phyloP scores from a whole-genome alignment of 2,797 vertebrate species.

The Rhynchotus rufescens region DNA sequence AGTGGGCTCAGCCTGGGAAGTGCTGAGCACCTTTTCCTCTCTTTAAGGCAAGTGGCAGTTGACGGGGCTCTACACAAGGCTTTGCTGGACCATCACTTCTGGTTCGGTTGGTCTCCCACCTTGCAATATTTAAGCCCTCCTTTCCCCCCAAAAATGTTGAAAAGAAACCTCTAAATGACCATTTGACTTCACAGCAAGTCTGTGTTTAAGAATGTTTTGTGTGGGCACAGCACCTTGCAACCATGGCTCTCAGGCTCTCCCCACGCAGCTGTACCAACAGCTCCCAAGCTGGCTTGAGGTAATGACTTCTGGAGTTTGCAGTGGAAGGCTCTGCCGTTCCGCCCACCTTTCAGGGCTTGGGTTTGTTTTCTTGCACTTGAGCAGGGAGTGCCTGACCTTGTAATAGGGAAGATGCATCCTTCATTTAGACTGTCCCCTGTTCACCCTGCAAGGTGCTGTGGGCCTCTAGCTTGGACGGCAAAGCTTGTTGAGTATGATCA shows the following conservation, averaged over 20 bases:
- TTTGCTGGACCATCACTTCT: background rate
- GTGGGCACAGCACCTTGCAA: background rate
- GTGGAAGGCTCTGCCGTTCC: background rate
- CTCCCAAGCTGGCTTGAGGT: background rate
- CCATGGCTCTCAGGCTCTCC: background rate
- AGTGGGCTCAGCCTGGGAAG: background rate
- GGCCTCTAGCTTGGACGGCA: background rate
- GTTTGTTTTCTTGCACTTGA: conserved; percentile 11
- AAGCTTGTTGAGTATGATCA: background rate
- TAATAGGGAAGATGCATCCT: background rate
- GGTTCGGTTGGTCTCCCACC: background rate
- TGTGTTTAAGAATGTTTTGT: background rate
- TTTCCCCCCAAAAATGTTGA: background rate
- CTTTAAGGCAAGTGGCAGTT: background rate
- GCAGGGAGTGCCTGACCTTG: conserved; percentile 17
- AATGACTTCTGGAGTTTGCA: conserved; percentile 26
- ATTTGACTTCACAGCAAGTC: background rate
- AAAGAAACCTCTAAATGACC: background rate
- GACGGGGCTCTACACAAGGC: rapidly evolving
- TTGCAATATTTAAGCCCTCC: background rate
- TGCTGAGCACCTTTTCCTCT: background rate
- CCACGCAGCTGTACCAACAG: background rate
- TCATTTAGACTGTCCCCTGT: background rate
- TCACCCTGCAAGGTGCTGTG: background rate
- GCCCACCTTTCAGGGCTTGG: background rate